Conservation (phyloP, 2,888 invertebrate genomes). For the Nomada goodeniana region DNA sequence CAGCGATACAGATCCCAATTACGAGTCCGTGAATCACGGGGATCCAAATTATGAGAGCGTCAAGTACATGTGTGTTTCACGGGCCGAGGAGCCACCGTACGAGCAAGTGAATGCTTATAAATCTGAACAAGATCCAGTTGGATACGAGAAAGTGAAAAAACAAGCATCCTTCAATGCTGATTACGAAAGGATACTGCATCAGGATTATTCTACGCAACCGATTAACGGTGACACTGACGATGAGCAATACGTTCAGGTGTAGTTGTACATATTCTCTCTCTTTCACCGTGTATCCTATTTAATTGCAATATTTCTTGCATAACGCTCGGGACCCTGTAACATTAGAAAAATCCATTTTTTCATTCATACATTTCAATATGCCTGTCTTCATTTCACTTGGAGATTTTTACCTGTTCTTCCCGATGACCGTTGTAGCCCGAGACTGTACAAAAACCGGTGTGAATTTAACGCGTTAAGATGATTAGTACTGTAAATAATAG, state of each 20-base stretch:
- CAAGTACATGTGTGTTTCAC: constrained; percentile 88
- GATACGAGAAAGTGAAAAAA: constrained; percentile 77
- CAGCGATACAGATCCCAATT: constrained; percentile 91
- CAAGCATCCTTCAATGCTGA: constrained; percentile 60
- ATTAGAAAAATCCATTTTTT: too few relatives aligned
- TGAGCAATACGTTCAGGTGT: constrained; percentile 82
- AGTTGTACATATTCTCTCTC: constrained; percentile 27
- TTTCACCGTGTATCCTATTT: not conserved
- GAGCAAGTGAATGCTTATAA: constrained; percentile 78
- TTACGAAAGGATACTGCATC: constrained; percentile 71
- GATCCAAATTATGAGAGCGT: constrained; percentile 94
- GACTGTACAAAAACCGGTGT: too few relatives aligned
- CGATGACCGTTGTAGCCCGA: too few relatives aligned
- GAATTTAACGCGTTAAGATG: too few relatives aligned
- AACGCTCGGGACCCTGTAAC: not conserved
- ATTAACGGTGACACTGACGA: constrained; percentile 79
- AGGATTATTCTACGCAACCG: constrained; percentile 54
- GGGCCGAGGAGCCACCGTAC: constrained; percentile 87
- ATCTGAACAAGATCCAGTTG: constrained; percentile 55
- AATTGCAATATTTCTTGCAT: not conserved
- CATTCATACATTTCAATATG: too few relatives aligned
- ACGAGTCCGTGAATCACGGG: constrained; percentile 88
- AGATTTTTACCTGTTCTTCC: too few relatives aligned
- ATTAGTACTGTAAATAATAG: too few relatives aligned
- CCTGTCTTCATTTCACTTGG: too few relatives aligned